Evolutionary conservation across 2,888 invertebrate species (phyloP).

Genomic region (Junonia oenone): DNA sequence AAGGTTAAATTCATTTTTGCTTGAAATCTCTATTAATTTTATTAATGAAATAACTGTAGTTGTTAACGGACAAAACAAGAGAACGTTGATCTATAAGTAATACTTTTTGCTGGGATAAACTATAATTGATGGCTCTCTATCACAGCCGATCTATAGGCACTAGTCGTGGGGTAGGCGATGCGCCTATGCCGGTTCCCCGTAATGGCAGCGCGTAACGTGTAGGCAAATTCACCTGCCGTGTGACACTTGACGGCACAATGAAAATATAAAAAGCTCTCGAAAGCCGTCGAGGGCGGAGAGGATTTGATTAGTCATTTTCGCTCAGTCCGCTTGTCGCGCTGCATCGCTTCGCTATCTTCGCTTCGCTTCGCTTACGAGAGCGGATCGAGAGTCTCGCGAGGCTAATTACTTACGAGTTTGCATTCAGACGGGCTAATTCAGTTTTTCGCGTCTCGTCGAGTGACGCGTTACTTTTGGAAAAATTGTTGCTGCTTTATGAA

Average conservation of each 20-base stretch:
- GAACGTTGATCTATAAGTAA: not conserved
- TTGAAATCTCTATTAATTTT: too few relatives aligned
- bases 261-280: conserved; percentile 72
- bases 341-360: conserved; percentile 69
- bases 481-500: conserved; percentile 35
- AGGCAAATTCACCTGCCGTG: conserved; percentile 47
- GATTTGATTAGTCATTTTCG: conserved; percentile 79
- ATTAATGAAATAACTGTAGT: too few relatives aligned
- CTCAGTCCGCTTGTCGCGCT: conserved; percentile 56
- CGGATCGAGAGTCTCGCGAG: conserved; percentile 74
- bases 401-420: conserved; percentile 78
- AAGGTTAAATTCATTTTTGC: too few relatives aligned
- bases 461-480: conserved; percentile 49
- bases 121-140: not conserved
- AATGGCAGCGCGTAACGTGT: conserved; percentile 30
- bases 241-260: conserved; percentile 73
- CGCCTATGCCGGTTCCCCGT: conserved; percentile 16
- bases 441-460: conserved; percentile 67
- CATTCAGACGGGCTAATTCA: conserved; percentile 74
- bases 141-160: not conserved
- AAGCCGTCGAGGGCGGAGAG: conserved; percentile 67
- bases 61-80: not conserved
- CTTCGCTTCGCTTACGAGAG: conserved; percentile 72
- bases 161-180: not conserved
- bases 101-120: not conserved